Base-by-base conservation (phyloP, 2,888 invertebrate genomes). In the Bellardia pandia region DNA sequence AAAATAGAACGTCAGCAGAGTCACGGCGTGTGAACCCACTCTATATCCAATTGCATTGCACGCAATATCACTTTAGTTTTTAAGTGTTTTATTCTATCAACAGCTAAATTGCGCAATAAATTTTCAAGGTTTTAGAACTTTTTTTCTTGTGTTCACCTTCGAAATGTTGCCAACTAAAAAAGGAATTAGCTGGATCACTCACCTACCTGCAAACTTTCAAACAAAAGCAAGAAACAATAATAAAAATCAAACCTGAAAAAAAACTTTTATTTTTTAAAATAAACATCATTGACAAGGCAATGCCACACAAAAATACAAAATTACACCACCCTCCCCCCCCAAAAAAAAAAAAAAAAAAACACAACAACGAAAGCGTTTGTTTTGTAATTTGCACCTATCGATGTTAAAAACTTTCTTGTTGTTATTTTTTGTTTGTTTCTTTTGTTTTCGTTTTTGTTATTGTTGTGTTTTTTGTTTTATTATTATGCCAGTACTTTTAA, bases 381-480 rank as follows among this genome's bases (percentile, higher is more conserved):
- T 91, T 90, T 90, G 90, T 90, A 92, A 91, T 92, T 91, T 92
- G 91, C 92, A 91, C 91, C 91, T 90, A 91, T 90, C 90, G 89
- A 62, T 74, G 86, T 89, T 89, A 88, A 86, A 84, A 90, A 91
- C 89, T 89, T 90, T 90, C 89, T 42, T 74, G 62, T 14, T 69
- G 11, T 75, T 68, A 68, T 30, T 37, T 51, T 69, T 75, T 75
- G 37, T 69, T 16, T 69, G 14, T 68, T 68, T 75, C 33, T 37
- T 51, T 69, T 75, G 14, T 60, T 42, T 42, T 37, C 33, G 48
- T 45, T 7, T 64, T 60, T 14, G 16, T 11, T 56, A 14, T 64
- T 42, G 40, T 40, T 23, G 23, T 58, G 30, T 56, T 60, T 60
- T 62, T 23, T 42, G 30, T 60, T 60, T 9, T 48, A 30, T 60